Evolutionary conservation across 2,888 invertebrate species (phyloP), one percentile per base, ranked within the genome.

Genomic region (Ommatoiulus sabulosus): DNA sequence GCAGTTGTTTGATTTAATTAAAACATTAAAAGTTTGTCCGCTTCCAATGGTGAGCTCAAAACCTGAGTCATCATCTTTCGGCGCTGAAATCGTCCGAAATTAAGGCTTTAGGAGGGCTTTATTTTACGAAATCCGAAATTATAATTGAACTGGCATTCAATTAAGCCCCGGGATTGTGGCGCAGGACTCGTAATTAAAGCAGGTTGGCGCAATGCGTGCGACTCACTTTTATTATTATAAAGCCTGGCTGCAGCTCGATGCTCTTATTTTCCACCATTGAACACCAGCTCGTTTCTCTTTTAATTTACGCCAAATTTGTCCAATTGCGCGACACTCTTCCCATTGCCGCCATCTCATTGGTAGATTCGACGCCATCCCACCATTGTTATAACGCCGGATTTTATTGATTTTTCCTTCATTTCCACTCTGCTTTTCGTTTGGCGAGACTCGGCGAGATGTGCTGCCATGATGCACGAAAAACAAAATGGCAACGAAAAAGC

Each of bases 301-400:
- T 87, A 87, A 87, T 87, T 87, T 87, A 87, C 87, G 87, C 87
- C 44, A 48, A 48, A 48, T n/a, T 48, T 20, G 46, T 48, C 87
- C 87, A 87, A 87, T 87, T 44, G 35, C 20, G 46, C 35, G 52
- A 87, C 44, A 87, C 15, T 6, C 8, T 24, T 24, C 35, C 35
- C 15, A n/a, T 0, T 48, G n/a, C 46, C 20, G 46, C 46, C 46
- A 20, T 87, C 24, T 87, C 46, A 87, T 87, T 46, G 87, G 87
- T 87, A n/a, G 35, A 44, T 20, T 20, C n/a, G 46, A 20, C 6
- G 24, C 87, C 87, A 48, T 15, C 87, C 87, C 87, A 52, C 87
- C 48, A 87, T 87, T 87, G 87, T 87, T 48, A 48, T 20, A 48
- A 46, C 43, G 8, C 46, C 7, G 63, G 20, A 63, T 87, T 87